A percentile compares a stretch with the other conserved stretches of the same genome.
Evolutionary conservation across 2,113 vertebrate genomes (phyloP).

Genomic region (Colinus virginianus): DNA sequence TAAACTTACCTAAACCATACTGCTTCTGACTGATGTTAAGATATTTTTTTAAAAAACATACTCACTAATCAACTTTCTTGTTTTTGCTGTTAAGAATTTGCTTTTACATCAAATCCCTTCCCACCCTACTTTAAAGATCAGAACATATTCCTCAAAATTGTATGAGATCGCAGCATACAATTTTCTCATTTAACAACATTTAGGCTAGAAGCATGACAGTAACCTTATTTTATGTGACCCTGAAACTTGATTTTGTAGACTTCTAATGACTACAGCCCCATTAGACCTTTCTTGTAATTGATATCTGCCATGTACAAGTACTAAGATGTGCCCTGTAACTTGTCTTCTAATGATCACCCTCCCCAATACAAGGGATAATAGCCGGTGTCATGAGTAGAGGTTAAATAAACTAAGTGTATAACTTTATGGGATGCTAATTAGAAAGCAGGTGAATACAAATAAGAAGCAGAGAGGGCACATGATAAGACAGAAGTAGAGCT

Average conservation of each 20-base stretch:
- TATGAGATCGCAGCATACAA: background rate
- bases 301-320: background rate
- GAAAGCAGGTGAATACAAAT: background rate
- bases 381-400: background rate
- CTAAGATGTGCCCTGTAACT: background rate
- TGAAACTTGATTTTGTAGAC: background rate
- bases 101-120: background rate
- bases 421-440: constrained; percentile 4
- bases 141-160: background rate
- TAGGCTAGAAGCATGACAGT: background rate
- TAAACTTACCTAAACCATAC: background rate
- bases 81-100: background rate
- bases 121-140: background rate
- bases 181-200: background rate
- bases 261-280: background rate
- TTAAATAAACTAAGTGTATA: background rate
- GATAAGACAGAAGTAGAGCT: background rate
- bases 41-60: too few relatives aligned
- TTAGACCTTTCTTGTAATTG: background rate
- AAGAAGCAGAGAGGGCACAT: background rate
- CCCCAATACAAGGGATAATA: background rate
- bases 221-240: background rate
- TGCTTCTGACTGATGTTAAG: background rate
- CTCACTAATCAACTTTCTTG: background rate
- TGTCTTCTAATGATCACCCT: background rate